Conservation (phyloP, 2,797 vertebrate species). For the Xenentodon cancila region DNA sequence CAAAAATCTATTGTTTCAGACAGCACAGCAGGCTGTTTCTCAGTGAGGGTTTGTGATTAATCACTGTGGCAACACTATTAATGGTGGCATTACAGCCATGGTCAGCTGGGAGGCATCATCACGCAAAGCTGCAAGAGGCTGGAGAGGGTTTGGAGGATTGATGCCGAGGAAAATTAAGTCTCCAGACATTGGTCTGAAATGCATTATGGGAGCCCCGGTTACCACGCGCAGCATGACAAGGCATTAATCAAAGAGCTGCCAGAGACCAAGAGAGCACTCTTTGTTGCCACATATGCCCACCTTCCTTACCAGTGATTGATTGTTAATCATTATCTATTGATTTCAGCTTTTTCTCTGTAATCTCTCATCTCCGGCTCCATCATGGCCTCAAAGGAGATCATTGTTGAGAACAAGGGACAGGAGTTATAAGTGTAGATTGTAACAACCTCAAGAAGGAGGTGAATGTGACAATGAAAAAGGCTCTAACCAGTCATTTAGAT, state of each 20-base stretch:
- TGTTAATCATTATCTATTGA: conserved; percentile 74
- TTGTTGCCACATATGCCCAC: conserved; percentile 58
- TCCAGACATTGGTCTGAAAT: conserved; percentile 70
- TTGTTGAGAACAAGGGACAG: conserved; percentile 45
- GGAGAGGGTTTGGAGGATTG: conserved; percentile 50
- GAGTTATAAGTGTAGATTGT: conserved; percentile 28
- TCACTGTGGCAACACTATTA: conserved; percentile 68
- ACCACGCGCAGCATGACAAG: conserved; percentile 48
- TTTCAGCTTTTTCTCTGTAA: conserved; percentile 66
- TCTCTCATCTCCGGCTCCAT: conserved; percentile 60
- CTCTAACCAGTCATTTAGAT: too few species aligned
- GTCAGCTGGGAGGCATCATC: conserved; percentile 66
- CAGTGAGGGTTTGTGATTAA: conserved; percentile 65
- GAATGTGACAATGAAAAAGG: neutral
- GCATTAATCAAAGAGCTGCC: conserved; percentile 77
- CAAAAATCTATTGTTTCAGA: conserved; percentile 36
- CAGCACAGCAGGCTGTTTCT: conserved; percentile 37
- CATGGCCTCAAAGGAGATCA: conserved; percentile 57
- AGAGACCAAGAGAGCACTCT: conserved; percentile 56
- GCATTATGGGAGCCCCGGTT: conserved; percentile 69
- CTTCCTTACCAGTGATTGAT: conserved; percentile 66
- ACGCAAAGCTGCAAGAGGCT: conserved; percentile 38
- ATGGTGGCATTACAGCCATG: conserved; percentile 58
- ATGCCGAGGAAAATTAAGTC: conserved; percentile 69
- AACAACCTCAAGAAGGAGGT: conserved; percentile 17